Base-by-base conservation (phyloP, 2,888 invertebrate genomes). In the Lamellibrachia satsuma region DNA sequence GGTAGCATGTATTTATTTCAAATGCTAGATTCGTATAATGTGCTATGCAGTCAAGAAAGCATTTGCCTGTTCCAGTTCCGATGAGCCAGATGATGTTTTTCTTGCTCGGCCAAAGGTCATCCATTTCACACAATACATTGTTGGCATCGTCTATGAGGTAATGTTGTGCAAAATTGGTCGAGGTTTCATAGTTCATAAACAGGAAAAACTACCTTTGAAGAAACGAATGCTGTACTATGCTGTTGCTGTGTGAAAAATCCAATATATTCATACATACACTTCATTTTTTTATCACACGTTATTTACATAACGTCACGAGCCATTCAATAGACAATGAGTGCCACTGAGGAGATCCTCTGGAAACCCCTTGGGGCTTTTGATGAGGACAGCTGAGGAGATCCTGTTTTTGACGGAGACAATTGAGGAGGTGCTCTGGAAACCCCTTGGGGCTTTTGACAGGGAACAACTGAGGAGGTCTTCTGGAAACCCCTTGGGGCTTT, bases 121-220 rank as follows among this genome's bases (percentile, higher is more conserved):
- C 22, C 22, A 75, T 0, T 75, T 75, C 75, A 75, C 75, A 11
- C 75, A 75, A 22, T 75, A 75, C 6, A n/a, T 22, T 75, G 75
- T 75, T 75, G 75, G 75, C 75, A 75, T 75, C n/a, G 75, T 75
- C 75, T 75, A 75, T 75, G 75, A 75, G 75, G 75, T 75, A 75
- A n/a, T 75, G 22, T 75, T 75, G 22, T 1, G n/a, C 75, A 75
- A 3, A 75, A 15, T 6, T 75, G 15, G n/a, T 75, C 75, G 3
- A 22, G 75, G 75, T 22, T 75, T 75, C 22, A 75, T 11, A 75
- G n/a, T 22, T 75, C 6, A 22, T 6, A 75, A 75, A 3, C n/a
- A 75, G 6, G n/a, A 22, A 22, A 75, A 75, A 4, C 60, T 15
- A 55, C 55, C 55, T 60, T 60, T 60, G 9, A 60, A 75, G 22